These are phyloP conservation scores for Strix uralensis DNA, from an alignment of 2,113 vertebrate genomes.

Conservation along the genomic window DNA sequence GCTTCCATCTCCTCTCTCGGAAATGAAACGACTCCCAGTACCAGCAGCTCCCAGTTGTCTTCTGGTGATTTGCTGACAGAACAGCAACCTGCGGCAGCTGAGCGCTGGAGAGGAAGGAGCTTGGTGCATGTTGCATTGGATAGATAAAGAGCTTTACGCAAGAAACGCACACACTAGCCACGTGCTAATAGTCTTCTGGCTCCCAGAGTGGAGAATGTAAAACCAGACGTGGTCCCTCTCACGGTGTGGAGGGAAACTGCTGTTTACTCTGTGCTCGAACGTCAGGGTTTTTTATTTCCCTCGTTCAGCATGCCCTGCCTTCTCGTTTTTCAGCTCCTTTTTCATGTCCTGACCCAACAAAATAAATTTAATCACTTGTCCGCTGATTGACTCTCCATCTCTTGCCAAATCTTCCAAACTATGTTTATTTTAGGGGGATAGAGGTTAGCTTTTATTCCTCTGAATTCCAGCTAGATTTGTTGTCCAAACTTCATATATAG, in stretches of 20 bases:
- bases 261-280: neutral
- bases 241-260: neutral
- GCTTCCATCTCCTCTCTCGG: neutral
- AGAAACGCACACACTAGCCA: accelerated
- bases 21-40: too few relatives aligned
- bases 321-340: neutral
- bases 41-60: neutral
- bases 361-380: neutral
- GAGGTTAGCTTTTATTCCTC: neutral
- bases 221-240: neutral
- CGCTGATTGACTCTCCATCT: neutral
- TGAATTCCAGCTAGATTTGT: neutral
- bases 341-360: neutral
- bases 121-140: accelerated
- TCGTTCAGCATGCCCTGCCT: neutral
- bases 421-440: neutral
- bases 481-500: neutral
- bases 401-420: neutral
- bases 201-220: neutral
- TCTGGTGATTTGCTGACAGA: neutral
- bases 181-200: neutral
- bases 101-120: neutral
- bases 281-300: neutral
- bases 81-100: neutral
- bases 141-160: neutral